Evolutionary conservation across 2,888 invertebrate genomes (phyloP).

Genomic region (Brachyopa scutellaris): DNA sequence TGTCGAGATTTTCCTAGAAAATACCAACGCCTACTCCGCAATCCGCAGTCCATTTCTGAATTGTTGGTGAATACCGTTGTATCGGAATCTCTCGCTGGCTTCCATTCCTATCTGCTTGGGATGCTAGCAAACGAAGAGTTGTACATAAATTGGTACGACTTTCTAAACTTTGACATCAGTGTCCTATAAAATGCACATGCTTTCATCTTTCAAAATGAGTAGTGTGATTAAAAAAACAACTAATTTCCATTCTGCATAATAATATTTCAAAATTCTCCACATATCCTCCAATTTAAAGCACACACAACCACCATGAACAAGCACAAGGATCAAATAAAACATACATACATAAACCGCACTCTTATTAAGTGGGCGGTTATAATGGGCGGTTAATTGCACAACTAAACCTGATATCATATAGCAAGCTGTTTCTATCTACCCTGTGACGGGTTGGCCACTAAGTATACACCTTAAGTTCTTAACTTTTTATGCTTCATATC

Average conservation of each 20-base stretch:
- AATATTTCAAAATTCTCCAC: not conserved
- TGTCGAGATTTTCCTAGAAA: too few relatives aligned
- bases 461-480: constrained; percentile 26
- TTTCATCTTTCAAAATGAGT: too few relatives aligned
- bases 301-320: constrained; percentile 11
- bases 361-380: constrained; percentile 19
- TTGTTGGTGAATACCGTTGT: too few relatives aligned
- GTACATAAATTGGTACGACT: too few relatives aligned
- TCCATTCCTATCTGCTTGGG: too few relatives aligned
- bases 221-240: not conserved
- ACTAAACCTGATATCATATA: constrained; percentile 25
- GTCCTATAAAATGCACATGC: too few relatives aligned
- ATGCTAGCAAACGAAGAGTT: too few relatives aligned
- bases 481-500: not conserved
- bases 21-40: too few relatives aligned
- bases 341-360: not conserved
- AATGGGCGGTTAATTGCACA: constrained; percentile 39
- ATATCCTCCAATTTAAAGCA: not conserved
- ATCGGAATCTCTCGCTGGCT: too few relatives aligned
- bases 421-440: constrained; percentile 14
- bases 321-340: not conserved
- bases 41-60: too few relatives aligned
- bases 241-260: not conserved
- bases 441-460: constrained; percentile 29
- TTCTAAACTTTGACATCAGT: too few relatives aligned